Evolutionary conservation across 2,797 vertebrate genomes (phyloP), one percentile per base, ranked within the genome.

Genomic region (Falco peregrinus): DNA sequence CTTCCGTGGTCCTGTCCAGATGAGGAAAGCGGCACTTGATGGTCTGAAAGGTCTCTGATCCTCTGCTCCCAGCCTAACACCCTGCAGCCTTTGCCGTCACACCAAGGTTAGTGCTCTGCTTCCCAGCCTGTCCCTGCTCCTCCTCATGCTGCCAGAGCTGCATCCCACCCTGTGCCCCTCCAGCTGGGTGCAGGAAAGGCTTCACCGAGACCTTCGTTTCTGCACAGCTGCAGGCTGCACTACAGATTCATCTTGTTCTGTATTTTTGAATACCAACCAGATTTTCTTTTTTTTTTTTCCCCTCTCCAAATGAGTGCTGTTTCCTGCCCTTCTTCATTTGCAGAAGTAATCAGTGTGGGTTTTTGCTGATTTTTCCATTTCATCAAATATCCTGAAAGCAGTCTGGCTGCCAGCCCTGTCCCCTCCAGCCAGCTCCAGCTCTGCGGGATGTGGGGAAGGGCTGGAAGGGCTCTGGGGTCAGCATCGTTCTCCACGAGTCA

Each of bases 1-100:
- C 7, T n/a, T 20, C 64, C 3, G 0, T 3, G n/a, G 53, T 25
- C n/a, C 41, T 16, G 9, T 20, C n/a, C 13, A 1, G 50, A 11
- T 8, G 76, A 29, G 61, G 50, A 43, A 35, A 29, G 33, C 50
- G 10, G 37, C 37, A 43, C 43, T 17, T 43, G 43, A 43, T 17
- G 43, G 8, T 43, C 43, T 43, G 16, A 43, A 43, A 43, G 43
- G 43, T 43, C 43, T 43, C 43, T 43, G 43, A 43, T 17, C 16
- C 43, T 43, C 16, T 43, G 43, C 17, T 4, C 75, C 37, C 59
- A 33, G 35, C 45, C 56, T 5, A 5, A 17, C 3, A 56, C 20
- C 1, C 6, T 8, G 71, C 33, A 10, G 33, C 56, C 56, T 25
- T 24, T 16, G 47, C 74, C 17, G 0, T 22, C 60, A 6, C 59